Percentiles rank a stretch among this genome's conserved stretches.
Evolutionary conservation across 1,140 invertebrate genomes (phyloP).

Genomic region (Teleogryllus occipitalis): DNA sequence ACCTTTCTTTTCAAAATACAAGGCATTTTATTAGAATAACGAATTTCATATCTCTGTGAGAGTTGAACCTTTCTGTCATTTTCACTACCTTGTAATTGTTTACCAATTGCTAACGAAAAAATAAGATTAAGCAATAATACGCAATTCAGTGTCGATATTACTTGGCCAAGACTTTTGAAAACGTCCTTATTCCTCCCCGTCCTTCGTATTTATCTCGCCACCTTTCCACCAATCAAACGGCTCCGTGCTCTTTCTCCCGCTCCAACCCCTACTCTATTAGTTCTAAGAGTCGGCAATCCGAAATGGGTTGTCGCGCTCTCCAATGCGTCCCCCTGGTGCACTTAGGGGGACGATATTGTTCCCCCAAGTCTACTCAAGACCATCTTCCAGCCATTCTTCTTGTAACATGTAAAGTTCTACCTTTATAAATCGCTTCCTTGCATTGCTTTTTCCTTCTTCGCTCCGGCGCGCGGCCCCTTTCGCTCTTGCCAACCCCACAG

Average conservation of each 20-base stretch:
- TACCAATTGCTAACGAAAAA: too few species aligned
- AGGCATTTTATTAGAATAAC: too few species aligned
- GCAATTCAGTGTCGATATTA: too few species aligned
- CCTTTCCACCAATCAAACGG: background rate
- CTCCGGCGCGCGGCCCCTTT: background rate
- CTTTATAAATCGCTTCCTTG: slow-evolving; percentile 4
- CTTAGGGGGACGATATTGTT: slow-evolving; percentile 3
- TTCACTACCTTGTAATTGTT: too few species aligned
- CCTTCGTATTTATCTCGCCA: background rate
- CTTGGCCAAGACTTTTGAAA: background rate
- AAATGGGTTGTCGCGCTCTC: background rate
- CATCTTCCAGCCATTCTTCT: slow-evolving; percentile 3
- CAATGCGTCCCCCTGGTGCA: background rate
- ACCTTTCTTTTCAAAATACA: too few species aligned
- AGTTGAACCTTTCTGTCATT: too few species aligned
- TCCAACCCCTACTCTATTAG: background rate
- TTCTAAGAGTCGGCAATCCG: slow-evolving; percentile 3
- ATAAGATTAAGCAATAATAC: too few species aligned
- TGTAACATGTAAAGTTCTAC: slow-evolving; percentile 5
- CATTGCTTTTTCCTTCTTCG: background rate
- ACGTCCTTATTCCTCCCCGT: background rate
- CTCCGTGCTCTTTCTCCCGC: background rate
- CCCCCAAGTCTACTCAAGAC: slow-evolving; percentile 3
- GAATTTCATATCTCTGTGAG: too few species aligned
- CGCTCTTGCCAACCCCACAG: background rate